phyloP scores from a whole-genome alignment of 2,113 vertebrate species.

The Phoenicopterus ruber region DNA sequence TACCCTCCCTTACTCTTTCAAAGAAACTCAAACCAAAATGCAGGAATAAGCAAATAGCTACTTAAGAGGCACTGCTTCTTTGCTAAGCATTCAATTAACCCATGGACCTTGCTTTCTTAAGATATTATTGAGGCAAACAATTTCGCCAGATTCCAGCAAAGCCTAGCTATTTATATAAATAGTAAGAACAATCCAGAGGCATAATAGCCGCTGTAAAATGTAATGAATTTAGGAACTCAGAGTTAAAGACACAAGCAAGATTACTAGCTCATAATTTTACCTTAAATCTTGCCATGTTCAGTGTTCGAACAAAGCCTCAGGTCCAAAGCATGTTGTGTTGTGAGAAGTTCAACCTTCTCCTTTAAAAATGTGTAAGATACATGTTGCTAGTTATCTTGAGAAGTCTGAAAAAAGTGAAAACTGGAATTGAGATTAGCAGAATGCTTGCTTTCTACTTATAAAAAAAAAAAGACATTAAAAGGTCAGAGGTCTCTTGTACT shows the following conservation, averaged over 20 bases:
- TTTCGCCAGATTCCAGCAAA: background rate
- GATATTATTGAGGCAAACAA: background rate
- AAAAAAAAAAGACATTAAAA: background rate
- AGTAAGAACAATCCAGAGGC: background rate
- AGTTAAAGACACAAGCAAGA: background rate
- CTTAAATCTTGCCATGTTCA: background rate
- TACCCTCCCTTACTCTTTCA: background rate
- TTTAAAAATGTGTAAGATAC: background rate
- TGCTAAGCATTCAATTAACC: conserved; percentile 2
- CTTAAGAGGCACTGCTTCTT: background rate
- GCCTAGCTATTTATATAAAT: background rate
- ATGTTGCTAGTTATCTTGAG: background rate
- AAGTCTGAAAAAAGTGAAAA: background rate
- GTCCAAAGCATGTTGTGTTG: background rate
- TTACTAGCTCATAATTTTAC: background rate
- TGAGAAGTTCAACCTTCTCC: background rate
- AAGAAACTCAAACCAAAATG: background rate
- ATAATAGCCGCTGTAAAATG: background rate
- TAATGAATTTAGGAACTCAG: background rate
- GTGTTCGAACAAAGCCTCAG: background rate
- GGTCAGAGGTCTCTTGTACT: background rate
- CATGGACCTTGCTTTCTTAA: background rate
- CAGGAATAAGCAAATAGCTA: background rate
- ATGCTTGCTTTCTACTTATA: background rate
- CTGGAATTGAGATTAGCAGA: background rate